phyloP scores from a whole-genome alignment of 2,797 vertebrate genomes.

The Cynopterus sphinx region DNA sequence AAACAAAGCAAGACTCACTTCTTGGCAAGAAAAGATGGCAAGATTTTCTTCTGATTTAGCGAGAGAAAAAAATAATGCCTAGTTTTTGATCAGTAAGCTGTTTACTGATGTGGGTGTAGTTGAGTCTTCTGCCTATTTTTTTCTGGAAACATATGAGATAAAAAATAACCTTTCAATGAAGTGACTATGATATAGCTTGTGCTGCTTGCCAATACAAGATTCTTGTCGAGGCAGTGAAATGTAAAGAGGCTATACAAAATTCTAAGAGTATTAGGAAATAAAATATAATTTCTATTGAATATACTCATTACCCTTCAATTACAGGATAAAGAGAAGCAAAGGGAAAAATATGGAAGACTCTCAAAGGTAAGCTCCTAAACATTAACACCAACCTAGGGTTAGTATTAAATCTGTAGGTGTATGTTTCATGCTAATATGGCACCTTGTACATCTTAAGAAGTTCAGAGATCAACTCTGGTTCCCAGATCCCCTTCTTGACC shows the following conservation, averaged over 20 bases:
- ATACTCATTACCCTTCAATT: neutral
- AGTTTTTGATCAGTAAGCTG: conserved; percentile 56
- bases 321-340: neutral
- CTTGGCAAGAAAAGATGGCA: conserved; percentile 44
- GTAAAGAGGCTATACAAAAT: neutral
- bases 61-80: neutral
- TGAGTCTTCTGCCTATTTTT: conserved; percentile 50
- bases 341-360: neutral
- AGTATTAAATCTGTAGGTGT: conserved; percentile 6
- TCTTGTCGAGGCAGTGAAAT: neutral
- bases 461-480: neutral
- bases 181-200: neutral
- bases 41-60: conserved; percentile 56
- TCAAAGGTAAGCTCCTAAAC: conserved; percentile 42
- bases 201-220: neutral
- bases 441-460: neutral
- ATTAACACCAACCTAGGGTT: neutral
- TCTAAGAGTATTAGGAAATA: neutral
- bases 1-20: conserved; percentile 64
- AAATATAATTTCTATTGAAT: neutral
- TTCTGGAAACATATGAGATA: conserved; percentile 60
- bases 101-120: conserved; percentile 23
- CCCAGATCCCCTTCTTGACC: neutral
- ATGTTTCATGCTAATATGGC: rapidly evolving
- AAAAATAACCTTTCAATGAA: conserved; percentile 35